Conservation (phyloP, 2,888 invertebrate species). For the Dolichomitus sp. region DNA sequence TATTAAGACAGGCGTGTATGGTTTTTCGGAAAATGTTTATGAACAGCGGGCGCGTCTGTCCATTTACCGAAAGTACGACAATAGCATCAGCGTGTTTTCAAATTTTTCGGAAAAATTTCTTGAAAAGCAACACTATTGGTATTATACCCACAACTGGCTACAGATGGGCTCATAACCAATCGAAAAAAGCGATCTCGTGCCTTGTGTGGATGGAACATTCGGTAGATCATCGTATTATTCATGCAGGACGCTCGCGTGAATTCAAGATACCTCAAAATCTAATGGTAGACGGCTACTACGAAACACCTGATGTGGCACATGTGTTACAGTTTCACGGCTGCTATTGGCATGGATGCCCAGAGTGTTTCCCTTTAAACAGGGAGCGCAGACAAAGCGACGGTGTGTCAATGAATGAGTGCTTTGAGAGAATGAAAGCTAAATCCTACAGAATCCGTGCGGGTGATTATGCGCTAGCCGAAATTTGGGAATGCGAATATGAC, state of each 20-base stretch:
- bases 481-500: slow-evolving; percentile 39
- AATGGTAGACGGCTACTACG: slow-evolving; percentile 47
- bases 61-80: no score
- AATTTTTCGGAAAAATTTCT: no score
- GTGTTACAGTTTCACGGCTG: slow-evolving; percentile 47
- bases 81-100: no score
- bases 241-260: no score
- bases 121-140: no score
- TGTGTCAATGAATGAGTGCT: neutral
- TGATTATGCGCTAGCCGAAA: neutral
- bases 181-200: no score
- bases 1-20: no score
- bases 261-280: slow-evolving; percentile 43
- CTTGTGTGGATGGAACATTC: slow-evolving; percentile 24
- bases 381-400: neutral
- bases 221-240: slow-evolving; percentile 8
- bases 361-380: slow-evolving; percentile 10
- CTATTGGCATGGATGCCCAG: slow-evolving; percentile 54
- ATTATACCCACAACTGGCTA: no score
- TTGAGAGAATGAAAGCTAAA: slow-evolving; percentile 18
- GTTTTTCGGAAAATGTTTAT: no score
- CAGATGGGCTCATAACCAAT: no score
- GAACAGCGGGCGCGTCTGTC: no score
- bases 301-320: no score
- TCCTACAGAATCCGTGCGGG: neutral